Conservation (phyloP, 2,888 invertebrate species). For the Actias luna region DNA sequence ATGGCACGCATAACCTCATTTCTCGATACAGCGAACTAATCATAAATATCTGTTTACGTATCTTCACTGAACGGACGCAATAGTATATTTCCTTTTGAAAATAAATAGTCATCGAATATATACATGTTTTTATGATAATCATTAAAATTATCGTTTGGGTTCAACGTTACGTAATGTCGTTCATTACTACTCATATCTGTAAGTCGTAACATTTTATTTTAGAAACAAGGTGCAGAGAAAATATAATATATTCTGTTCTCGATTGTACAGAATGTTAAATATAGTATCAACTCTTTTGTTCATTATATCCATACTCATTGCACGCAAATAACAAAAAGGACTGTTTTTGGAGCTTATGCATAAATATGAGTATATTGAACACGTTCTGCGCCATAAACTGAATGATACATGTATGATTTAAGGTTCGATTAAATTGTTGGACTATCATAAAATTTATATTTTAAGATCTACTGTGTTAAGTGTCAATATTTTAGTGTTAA, state of each 20-base stretch:
- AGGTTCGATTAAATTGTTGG: too few relatives aligned
- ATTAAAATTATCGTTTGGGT: slow-evolving; percentile 17
- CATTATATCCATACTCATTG: too few relatives aligned
- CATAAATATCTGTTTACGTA: slow-evolving; percentile 3
- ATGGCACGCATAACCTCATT: not conserved
- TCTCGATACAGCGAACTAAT: not conserved
- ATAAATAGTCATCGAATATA: slow-evolving; percentile 14
- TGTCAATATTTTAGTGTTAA: too few relatives aligned
- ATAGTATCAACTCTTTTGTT: not conserved
- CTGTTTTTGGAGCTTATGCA: too few relatives aligned
- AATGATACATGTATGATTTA: too few relatives aligned
- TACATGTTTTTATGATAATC: slow-evolving; percentile 11
- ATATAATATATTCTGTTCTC: not conserved
- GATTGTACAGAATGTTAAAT: not conserved
- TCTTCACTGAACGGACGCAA: slow-evolving; percentile 15
- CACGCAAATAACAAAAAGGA: too few relatives aligned
- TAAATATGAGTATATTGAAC: too few relatives aligned
- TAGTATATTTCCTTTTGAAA: slow-evolving; percentile 5
- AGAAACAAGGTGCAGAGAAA: not conserved
- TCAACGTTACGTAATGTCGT: slow-evolving; percentile 15
- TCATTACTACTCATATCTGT: not conserved
- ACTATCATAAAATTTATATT: too few relatives aligned
- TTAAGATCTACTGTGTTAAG: too few relatives aligned
- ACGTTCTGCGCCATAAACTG: too few relatives aligned
- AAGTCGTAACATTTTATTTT: not conserved